Percentiles rank a stretch among this genome's conserved stretches.
These are phyloP conservation scores for Temnopleurus reevesii DNA, from an alignment of 53 echinoderm and acorn worm genomes.

Conservation along the genomic window DNA sequence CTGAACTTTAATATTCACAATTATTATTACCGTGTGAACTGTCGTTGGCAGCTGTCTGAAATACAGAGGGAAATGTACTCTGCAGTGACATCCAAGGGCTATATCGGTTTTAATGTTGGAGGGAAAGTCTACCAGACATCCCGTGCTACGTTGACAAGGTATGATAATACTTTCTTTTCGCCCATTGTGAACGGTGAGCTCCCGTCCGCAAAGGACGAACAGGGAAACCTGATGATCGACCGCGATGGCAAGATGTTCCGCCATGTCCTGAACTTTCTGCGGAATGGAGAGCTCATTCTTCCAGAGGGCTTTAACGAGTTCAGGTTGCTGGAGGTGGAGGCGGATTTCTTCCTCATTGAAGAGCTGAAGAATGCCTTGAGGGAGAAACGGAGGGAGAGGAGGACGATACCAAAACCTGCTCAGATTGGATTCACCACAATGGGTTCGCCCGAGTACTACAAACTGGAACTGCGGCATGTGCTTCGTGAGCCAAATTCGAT, in stretches of 20 bases:
- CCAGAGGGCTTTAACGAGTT: slow-evolving; percentile 15
- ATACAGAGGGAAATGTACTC: no score
- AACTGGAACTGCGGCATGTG: no score
- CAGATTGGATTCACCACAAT: no score
- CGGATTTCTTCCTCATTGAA: slow-evolving; percentile 24
- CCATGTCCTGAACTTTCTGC: slow-evolving; percentile 17
- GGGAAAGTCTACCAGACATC: slow-evolving; percentile 28
- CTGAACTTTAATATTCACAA: no score
- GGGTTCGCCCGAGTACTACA: no score
- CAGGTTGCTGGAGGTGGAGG: not conserved
- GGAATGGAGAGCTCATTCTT: not conserved
- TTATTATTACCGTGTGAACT: no score
- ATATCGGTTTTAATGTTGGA: slow-evolving; percentile 35
- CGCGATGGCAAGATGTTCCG: slow-evolving; percentile 31
- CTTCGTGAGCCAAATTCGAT: no score
- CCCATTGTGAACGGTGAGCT: not conserved
- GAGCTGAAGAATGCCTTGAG: not conserved
- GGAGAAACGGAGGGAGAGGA: no score
- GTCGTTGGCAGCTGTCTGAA: no score
- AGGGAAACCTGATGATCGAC: slow-evolving; percentile 42
- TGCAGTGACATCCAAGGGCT: no score
- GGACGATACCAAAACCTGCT: no score
- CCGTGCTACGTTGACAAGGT: not conserved
- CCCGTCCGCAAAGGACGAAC: slow-evolving; percentile 37
- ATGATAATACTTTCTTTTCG: not conserved